A percentile compares a stretch with the other conserved stretches of the same genome.
Conservation (phyloP, 2,888 invertebrate species). For the Synergus gifuensis region DNA sequence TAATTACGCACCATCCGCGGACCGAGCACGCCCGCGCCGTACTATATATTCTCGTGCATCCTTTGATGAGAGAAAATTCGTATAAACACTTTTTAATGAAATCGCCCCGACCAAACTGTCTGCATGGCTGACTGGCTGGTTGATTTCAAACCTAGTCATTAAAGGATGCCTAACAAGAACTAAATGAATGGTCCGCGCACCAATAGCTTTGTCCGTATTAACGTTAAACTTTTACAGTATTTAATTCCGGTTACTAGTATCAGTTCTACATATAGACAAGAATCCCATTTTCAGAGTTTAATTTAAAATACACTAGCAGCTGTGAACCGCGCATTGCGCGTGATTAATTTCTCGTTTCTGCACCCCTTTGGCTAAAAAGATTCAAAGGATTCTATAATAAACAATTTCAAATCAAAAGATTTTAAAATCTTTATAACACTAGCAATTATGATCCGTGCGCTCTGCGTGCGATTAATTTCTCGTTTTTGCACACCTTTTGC, state of each 20-base stretch:
- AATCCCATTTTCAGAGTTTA: too few relatives aligned
- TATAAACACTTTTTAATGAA: conserved; percentile 61
- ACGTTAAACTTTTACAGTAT: background rate
- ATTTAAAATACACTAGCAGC: too few relatives aligned
- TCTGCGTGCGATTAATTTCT: too few relatives aligned
- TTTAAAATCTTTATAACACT: too few relatives aligned
- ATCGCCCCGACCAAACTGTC: conserved; percentile 48
- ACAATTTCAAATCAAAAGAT: too few relatives aligned
- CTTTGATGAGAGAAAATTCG: conserved; percentile 57
- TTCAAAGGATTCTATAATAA: too few relatives aligned
- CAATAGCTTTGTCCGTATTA: conserved; percentile 1
- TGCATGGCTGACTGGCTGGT: conserved; percentile 26
- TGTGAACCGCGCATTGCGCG: too few relatives aligned
- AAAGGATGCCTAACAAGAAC: conserved; percentile 33
- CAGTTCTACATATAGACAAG: too few relatives aligned
- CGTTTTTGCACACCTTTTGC: too few relatives aligned
- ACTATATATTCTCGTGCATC: conserved; percentile 44
- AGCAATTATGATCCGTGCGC: too few relatives aligned
- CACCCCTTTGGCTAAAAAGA: too few relatives aligned
- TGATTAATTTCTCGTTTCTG: too few relatives aligned
- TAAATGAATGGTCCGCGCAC: background rate
- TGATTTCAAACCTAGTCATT: conserved; percentile 25
- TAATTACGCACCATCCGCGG: conserved; percentile 55
- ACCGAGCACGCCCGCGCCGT: conserved; percentile 21
- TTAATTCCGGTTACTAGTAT: background rate